Base-by-base conservation (phyloP, 53 echinoderm and acorn worm species). In the Apostichopus leukothele region DNA sequence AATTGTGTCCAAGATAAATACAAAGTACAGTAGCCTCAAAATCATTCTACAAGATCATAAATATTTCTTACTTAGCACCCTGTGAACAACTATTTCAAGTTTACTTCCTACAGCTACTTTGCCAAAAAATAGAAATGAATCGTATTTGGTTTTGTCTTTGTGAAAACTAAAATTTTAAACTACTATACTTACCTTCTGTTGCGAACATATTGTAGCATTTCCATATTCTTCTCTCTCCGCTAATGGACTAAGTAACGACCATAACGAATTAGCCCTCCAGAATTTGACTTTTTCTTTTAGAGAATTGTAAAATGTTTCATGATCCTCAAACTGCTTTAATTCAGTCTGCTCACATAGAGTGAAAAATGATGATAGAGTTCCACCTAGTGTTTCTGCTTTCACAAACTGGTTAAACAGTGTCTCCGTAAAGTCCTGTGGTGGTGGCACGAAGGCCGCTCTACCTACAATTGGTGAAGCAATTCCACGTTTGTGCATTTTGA, bases 341-440 rank as follows among this genome's bases (percentile, higher is more conserved):
- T 27, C 74, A 26, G 67, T 67, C 23, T 87, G 88, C 10, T 87
- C 75, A 75, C 88, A 52, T 5, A 87, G 75, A 9, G 88, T 52
- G 74, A 52, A 74, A 26, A 87, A 87, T 8, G 88, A 52, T 75
- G 75, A 74, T 1, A 87, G 19, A 18, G 75, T 53, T 11, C 27
- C 88, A 39, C 57, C 52, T 13, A 87, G 9, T 52, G 11, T 75
- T 9, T 75, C 18, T 12, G 88, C 88, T 87, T 87, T 26, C 3
- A 84, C 60, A 59, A 84, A 84, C 39, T 84, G 60, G 66, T 61
- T 60, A 20, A 84, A 84, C 7, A 84, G 60, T 8, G 84, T 84
- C 6, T 84, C 84, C 10, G 84, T 84, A 39, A 84, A 84, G 60
- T 84, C 84, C 39, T 84, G 84, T 59, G 16, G 55, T 22, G 84